These are phyloP conservation scores for Drosophila pegasa DNA, from an alignment of 2,888 invertebrate species.

Conservation along the genomic window DNA sequence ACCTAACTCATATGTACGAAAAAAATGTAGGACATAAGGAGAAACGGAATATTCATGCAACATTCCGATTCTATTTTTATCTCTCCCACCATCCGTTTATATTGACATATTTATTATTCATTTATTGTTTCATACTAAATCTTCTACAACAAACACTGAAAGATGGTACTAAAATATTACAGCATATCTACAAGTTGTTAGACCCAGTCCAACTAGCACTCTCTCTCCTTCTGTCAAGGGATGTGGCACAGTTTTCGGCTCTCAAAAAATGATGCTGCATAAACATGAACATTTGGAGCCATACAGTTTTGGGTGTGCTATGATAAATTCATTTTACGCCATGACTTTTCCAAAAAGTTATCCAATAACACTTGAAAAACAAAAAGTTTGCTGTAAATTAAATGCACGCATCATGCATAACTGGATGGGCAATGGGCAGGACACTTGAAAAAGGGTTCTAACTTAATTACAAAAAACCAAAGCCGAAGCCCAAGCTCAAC, in stretches of 20 bases:
- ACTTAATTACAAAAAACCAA: conserved; percentile 68
- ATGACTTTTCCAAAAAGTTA: conserved; percentile 65
- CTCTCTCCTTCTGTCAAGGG: neutral
- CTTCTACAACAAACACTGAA: neutral
- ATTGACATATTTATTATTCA: too few relatives aligned
- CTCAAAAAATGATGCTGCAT: conserved; percentile 43
- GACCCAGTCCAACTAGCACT: neutral
- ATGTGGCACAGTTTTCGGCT: conserved; percentile 14
- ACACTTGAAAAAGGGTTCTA: conserved; percentile 70
- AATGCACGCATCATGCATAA: conserved; percentile 60
- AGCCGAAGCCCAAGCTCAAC: conserved; percentile 52
- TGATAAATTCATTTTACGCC: conserved; percentile 62
- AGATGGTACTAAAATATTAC: neutral
- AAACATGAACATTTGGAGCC: conserved; percentile 42
- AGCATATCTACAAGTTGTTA: neutral
- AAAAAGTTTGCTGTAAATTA: conserved; percentile 66
- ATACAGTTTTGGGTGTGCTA: conserved; percentile 26
- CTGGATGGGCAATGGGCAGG: conserved; percentile 46
- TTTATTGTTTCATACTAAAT: too few relatives aligned
- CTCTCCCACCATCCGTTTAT: too few relatives aligned
- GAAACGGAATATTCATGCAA: too few relatives aligned
- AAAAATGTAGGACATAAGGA: too few relatives aligned
- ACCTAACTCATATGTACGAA: too few relatives aligned
- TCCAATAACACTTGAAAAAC: conserved; percentile 62
- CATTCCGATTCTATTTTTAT: too few relatives aligned